A percentile compares a stretch with the other conserved stretches of the same genome.
phyloP scores from a whole-genome alignment of 2,888 invertebrate species.

The Emmelina monodactyla region DNA sequence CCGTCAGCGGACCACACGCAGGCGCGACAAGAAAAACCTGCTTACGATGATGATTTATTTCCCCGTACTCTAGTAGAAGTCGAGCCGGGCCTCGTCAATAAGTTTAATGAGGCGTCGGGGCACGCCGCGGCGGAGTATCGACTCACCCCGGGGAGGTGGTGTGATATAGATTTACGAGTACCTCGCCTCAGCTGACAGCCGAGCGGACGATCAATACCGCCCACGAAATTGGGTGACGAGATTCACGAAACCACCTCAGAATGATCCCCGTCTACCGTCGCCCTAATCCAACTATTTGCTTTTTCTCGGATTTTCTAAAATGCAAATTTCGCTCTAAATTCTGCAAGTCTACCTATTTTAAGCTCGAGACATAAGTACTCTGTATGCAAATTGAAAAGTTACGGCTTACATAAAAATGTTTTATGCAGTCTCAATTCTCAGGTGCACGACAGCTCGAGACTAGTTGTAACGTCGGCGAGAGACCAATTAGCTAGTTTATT shows the following conservation, averaged over 20 bases:
- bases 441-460: too few relatives aligned
- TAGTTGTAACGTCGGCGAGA: conserved; percentile 21
- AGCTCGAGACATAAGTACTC: not conserved
- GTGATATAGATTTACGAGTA: not conserved
- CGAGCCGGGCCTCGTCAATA: conserved; percentile 1
- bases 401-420: not conserved
- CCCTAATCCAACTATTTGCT: not conserved
- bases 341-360: not conserved
- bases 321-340: not conserved
- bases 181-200: not conserved
- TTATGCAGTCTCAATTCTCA: not conserved
- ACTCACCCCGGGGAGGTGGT: not conserved
- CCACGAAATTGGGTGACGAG: not conserved
- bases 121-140: not conserved
- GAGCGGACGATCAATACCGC: not conserved
- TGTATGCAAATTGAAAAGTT: not conserved
- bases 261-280: not conserved
- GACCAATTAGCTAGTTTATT: conserved; percentile 33
- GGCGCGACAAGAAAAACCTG: too few relatives aligned
- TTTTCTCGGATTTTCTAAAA: not conserved
- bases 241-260: not conserved
- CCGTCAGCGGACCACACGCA: too few relatives aligned
- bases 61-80: not conserved
- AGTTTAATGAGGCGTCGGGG: conserved; percentile 1
- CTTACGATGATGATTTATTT: too few relatives aligned